A percentile compares a stretch with the other conserved stretches of the same genome.
Conservation (phyloP, 2,797 vertebrate species). For the Eulemur coronatus region DNA sequence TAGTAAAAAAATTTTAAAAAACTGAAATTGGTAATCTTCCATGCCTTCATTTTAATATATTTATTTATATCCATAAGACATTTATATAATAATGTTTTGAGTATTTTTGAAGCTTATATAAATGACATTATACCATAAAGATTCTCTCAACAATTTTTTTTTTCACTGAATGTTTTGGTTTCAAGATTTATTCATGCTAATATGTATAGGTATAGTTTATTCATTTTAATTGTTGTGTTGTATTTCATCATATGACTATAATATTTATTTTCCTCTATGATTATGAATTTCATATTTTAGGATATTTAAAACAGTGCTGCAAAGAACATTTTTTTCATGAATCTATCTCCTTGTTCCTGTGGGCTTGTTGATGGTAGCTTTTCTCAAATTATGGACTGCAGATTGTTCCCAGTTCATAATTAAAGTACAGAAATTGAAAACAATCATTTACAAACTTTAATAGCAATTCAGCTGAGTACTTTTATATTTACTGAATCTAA, state of each 20-base stretch:
- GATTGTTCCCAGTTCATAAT: background rate
- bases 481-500: background rate
- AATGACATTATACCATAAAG: background rate
- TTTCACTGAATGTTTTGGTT: background rate
- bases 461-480: background rate
- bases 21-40: background rate
- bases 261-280: background rate
- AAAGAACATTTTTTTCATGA: background rate
- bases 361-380: background rate
- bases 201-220: background rate
- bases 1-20: background rate
- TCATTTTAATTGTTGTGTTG: background rate
- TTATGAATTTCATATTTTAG: background rate
- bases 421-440: background rate
- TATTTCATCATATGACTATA: background rate
- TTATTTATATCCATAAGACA: background rate
- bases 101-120: background rate
- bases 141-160: background rate
- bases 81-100: background rate
- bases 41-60: background rate
- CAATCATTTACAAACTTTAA: background rate
- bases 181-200: background rate
- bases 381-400: background rate
- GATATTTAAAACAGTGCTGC: background rate
- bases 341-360: background rate